Evolutionary conservation across 2,888 invertebrate species (phyloP).

Genomic region (Eupithecia abbreviata): DNA sequence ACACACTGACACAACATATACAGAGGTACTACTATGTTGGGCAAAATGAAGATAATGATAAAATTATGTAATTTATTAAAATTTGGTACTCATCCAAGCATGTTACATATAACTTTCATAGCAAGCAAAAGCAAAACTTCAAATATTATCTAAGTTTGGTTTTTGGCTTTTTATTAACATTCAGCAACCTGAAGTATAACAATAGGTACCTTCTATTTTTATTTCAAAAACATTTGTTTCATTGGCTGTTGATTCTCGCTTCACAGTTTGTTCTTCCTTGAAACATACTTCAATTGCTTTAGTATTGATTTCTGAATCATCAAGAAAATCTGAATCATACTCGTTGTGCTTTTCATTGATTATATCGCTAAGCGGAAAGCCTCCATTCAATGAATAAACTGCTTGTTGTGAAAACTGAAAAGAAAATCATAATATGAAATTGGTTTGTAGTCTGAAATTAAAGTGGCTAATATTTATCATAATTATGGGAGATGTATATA

Average conservation of each 20-base stretch:
- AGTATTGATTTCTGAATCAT: constrained; percentile 14
- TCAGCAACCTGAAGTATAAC: not conserved
- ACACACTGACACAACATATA: not conserved
- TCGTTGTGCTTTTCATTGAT: constrained; percentile 9
- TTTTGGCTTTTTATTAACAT: not conserved
- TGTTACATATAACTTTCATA: not conserved
- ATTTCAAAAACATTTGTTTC: constrained; percentile 22
- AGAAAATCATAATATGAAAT: not conserved
- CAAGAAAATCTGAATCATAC: constrained; percentile 10
- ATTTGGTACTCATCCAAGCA: not conserved
- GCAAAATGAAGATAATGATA: not conserved
- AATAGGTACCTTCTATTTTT: constrained; percentile 20
- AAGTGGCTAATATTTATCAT: not conserved
- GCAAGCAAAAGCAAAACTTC: not conserved
- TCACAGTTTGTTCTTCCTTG: constrained; percentile 32
- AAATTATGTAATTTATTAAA: not conserved
- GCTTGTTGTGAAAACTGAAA: constrained; percentile 31
- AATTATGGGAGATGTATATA: not conserved
- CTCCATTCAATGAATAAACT: constrained; percentile 26
- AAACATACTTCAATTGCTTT: constrained; percentile 8
- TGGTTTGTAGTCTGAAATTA: not conserved
- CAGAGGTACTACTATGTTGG: not conserved
- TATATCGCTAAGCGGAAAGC: constrained; percentile 15
- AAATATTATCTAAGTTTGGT: not conserved
- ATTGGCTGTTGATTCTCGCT: constrained; percentile 24